Base-by-base conservation (phyloP, 2,797 vertebrate genomes). In the Karalla daura region DNA sequence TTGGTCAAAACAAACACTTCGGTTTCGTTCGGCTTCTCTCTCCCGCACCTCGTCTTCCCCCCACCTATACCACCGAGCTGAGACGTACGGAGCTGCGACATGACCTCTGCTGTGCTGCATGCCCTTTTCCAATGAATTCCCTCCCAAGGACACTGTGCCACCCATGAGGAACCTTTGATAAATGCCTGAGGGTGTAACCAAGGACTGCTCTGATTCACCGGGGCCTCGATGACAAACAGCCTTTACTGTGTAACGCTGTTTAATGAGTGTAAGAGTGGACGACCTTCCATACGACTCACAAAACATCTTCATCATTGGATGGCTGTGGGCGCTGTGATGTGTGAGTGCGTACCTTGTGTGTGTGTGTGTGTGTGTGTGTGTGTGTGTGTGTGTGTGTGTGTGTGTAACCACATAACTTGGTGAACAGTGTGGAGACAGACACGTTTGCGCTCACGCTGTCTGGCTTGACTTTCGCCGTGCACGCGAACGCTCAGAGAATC, bases 261-360 rank as follows among this genome's bases (percentile, higher is more conserved):
- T 88, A 81, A 80, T 64, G 76, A 74, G 47, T 58, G 25, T 37
- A 41, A 63, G 55, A 69, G 65, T 52, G 68, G 80, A 74, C 12
- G 68, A 85, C 88, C 86, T 87, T 89, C 86, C 24, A 9, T 27
- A 5, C 24, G 32, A 79, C 85, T 82, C 51, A 62, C 47, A 50
- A 72, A 63, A 68, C 70, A 76, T 84, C 81, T 82, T 85, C 63
- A 79, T 89, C 81, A 81, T 51, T 18, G 73, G 51, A 28, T 11
- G 55, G 32, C 52, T 35, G 54, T 27, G 18, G 59, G 35, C 24
- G 37, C n/a, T 44, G 27, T 35, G 43, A 21, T 41, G 53, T 53
- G 53, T 30, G 17, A 23, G 51, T 45, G 32, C 30, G 46, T 27
- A 5, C 9, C 14, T 14, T 7, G 7, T 28, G 30, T n/a, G 37